Percentiles rank a stretch among this genome's conserved stretches.
phyloP scores from a whole-genome alignment of 1,140 invertebrate genomes.

The Ceratosolen fusciceps region DNA sequence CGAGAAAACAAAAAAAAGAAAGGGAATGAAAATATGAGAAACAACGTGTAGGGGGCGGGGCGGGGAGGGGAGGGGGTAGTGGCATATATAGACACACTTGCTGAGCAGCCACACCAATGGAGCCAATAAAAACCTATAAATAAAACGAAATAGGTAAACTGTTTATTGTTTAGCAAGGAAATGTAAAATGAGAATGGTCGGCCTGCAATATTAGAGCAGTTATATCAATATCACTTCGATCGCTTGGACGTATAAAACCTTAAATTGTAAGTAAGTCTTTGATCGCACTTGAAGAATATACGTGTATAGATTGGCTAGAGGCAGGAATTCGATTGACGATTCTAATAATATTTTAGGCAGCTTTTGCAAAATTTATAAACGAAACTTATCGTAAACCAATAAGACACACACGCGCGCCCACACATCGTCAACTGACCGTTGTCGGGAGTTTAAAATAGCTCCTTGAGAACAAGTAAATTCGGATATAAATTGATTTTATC shows the following conservation, averaged over 20 bases:
- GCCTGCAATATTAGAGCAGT: too few relatives aligned
- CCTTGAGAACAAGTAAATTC: neutral
- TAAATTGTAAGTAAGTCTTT: neutral
- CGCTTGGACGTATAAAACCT: neutral
- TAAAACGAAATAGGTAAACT: neutral
- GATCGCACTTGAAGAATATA: neutral
- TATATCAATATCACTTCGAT: too few relatives aligned
- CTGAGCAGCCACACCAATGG: too few relatives aligned
- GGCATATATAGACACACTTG: too few relatives aligned
- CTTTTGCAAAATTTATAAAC: neutral
- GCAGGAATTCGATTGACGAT: neutral
- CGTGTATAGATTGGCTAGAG: too few relatives aligned
- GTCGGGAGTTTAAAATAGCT: neutral
- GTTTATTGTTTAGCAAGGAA: neutral
- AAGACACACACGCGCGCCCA: too few relatives aligned
- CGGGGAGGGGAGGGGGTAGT: too few relatives aligned
- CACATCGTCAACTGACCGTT: neutral
- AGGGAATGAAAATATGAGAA: too few relatives aligned
- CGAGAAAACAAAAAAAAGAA: too few relatives aligned
- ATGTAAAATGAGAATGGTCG: neutral
- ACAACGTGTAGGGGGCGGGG: too few relatives aligned
- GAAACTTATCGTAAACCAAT: neutral
- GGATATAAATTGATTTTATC: neutral
- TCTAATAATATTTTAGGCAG: slow-evolving; percentile 7
- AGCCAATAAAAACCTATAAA: neutral